phyloP scores from a whole-genome alignment of 2,113 vertebrate genomes.

The Leptodactylus fuscus region DNA sequence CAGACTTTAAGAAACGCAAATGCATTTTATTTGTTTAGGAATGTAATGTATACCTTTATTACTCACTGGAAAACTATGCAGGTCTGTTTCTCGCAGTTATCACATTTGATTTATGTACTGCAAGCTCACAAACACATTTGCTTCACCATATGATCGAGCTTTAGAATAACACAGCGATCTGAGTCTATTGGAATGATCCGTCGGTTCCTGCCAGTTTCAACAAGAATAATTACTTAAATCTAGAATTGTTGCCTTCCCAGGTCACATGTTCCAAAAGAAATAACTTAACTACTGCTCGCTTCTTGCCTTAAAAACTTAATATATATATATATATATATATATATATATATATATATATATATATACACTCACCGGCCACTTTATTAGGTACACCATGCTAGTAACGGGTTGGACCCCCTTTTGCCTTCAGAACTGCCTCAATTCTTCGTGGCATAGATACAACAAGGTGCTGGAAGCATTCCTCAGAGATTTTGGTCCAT shows the following conservation, averaged over 20 bases:
- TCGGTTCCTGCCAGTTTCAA: background rate
- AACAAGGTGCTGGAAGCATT: too few relatives aligned
- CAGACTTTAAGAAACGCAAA: background rate
- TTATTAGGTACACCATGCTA: too few relatives aligned
- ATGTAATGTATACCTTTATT: conserved; percentile 24
- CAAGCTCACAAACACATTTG: too few relatives aligned
- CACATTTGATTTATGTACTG: background rate
- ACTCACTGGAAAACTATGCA: conserved; percentile 19
- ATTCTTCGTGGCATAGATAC: too few relatives aligned
- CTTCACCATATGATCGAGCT: background rate
- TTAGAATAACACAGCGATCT: conserved; percentile 2
- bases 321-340: too few relatives aligned
- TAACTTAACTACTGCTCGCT: background rate
- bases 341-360: too few relatives aligned
- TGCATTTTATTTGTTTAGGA: conserved; percentile 25
- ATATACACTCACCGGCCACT: too few relatives aligned
- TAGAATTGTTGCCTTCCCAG: background rate
- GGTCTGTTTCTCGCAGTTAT: conserved; percentile 22
- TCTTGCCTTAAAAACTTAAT: too few relatives aligned
- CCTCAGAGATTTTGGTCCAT: too few relatives aligned
- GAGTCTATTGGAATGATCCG: background rate
- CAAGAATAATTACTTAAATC: conserved; percentile 2
- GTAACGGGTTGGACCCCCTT: too few relatives aligned
- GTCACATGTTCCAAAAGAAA: background rate
- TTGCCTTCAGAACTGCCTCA: too few relatives aligned